Evolutionary conservation across 2,888 invertebrate species (phyloP).

Genomic region (Orthosia incerta): DNA sequence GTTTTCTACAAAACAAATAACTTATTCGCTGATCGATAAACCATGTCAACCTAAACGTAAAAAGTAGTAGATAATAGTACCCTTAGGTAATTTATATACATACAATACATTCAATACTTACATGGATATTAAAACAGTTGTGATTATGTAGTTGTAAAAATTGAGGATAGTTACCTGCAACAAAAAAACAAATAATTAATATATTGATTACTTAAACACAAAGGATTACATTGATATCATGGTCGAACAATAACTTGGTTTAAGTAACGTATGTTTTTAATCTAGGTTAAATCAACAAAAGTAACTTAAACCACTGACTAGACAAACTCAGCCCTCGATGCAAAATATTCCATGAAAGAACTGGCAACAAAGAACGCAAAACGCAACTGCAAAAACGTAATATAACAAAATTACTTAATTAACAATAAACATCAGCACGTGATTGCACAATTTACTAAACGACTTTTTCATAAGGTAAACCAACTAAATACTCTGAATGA

Average conservation of each 20-base stretch:
- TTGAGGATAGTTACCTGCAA: slow-evolving; percentile 45
- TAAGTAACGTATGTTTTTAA: too few relatives aligned
- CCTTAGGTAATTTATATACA: neutral
- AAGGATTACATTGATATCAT: neutral
- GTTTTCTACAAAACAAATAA: too few relatives aligned
- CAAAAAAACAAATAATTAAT: slow-evolving; percentile 16
- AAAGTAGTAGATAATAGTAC: too few relatives aligned
- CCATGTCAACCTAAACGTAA: too few relatives aligned
- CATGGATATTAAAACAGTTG: neutral
- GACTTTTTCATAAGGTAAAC: neutral
- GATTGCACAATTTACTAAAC: slow-evolving; percentile 11
- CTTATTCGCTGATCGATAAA: too few relatives aligned
- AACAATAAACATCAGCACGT: neutral
- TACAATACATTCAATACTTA: slow-evolving; percentile 25
- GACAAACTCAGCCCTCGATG: neutral
- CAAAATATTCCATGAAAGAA: slow-evolving; percentile 1
- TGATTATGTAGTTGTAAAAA: neutral
- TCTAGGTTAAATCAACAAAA: neutral
- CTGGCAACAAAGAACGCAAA: too few relatives aligned
- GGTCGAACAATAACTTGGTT: neutral
- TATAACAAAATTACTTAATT: slow-evolving; percentile 9
- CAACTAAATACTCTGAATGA: neutral
- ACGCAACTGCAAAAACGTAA: too few relatives aligned
- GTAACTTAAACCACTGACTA: neutral
- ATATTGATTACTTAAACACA: neutral